These are phyloP conservation scores for Crossocerus cetratus DNA, from an alignment of 2,888 invertebrate genomes.

Conservation along the genomic window DNA sequence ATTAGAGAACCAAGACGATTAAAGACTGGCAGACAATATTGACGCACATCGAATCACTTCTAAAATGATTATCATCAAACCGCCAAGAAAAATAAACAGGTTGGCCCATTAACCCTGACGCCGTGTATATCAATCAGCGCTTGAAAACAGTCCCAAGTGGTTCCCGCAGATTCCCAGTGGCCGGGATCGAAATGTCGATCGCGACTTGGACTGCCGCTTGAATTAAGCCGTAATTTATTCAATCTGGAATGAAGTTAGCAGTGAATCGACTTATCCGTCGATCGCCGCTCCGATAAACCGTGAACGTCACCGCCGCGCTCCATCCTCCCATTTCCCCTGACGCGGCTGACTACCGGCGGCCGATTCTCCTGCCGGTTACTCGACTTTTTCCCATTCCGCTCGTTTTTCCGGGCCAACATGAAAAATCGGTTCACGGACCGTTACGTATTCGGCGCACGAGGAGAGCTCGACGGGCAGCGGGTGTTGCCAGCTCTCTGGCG, in stretches of 20 bases:
- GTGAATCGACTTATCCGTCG: conserved; percentile 64
- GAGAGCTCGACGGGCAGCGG: conserved; percentile 34
- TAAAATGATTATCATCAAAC: too few relatives aligned
- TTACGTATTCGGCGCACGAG: conserved; percentile 52
- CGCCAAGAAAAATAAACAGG: too few relatives aligned
- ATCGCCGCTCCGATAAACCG: conserved; percentile 67
- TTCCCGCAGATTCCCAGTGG: too few relatives aligned
- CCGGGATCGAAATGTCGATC: too few relatives aligned
- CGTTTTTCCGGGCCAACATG: conserved; percentile 34
- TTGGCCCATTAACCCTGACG: too few relatives aligned
- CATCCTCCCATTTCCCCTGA: conserved; percentile 38
- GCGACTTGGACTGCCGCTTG: not conserved
- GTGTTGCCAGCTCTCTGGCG: too few relatives aligned
- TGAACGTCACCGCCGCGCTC: conserved; percentile 54
- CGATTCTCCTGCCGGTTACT: too few relatives aligned
- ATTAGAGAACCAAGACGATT: conserved; percentile 28
- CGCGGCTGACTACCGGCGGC: too few relatives aligned
- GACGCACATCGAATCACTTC: too few relatives aligned
- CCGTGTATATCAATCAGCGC: too few relatives aligned
- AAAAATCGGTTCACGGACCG: conserved; percentile 58
- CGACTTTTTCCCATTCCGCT: conserved; percentile 19
- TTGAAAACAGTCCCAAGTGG: too few relatives aligned
- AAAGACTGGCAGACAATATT: too few relatives aligned
- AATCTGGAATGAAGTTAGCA: conserved; percentile 57
- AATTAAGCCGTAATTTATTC: conserved; percentile 4